phyloP scores from a whole-genome alignment of 2,797 vertebrate genomes.

The Huso huso region DNA sequence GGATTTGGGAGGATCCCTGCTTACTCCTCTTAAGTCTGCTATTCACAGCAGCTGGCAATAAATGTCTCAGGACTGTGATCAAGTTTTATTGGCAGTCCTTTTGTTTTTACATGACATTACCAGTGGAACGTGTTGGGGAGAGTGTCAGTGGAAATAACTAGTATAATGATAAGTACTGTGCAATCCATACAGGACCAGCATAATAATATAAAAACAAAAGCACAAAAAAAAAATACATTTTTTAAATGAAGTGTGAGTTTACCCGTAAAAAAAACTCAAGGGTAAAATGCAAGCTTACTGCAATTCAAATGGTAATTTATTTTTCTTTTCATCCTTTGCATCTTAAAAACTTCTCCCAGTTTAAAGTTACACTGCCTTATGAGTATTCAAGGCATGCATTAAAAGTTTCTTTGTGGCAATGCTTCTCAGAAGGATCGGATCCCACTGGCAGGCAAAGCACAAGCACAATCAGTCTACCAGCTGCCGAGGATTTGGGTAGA shows the following conservation, averaged over 20 bases:
- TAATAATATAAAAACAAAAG: not conserved
- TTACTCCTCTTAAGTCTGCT: too few species aligned
- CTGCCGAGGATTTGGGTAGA: conserved; percentile 42
- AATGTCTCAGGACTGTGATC: too few species aligned
- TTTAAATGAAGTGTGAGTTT: too few species aligned
- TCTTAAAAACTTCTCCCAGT: conserved; percentile 21
- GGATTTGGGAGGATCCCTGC: too few species aligned
- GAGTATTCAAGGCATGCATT: conserved; percentile 35
- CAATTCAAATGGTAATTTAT: conserved; percentile 43
- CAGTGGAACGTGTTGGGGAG: too few species aligned
- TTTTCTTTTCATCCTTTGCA: conserved; percentile 23
- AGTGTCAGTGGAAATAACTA: too few species aligned
- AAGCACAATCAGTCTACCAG: conserved; percentile 33
- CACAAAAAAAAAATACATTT: not conserved
- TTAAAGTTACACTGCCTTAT: conserved; percentile 31
- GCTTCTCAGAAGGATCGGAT: conserved; percentile 15
- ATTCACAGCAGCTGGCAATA: too few species aligned
- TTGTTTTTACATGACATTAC: too few species aligned
- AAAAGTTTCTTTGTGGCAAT: conserved; percentile 29
- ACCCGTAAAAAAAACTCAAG: not conserved
- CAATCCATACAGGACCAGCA: not conserved
- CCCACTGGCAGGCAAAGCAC: conserved; percentile 32
- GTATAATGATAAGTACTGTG: too few species aligned
- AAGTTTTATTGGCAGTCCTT: too few species aligned
- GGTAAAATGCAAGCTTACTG: conserved; percentile 17